phyloP scores from a whole-genome alignment of 2,113 vertebrate genomes.

The Dryoscopus gambensis region DNA sequence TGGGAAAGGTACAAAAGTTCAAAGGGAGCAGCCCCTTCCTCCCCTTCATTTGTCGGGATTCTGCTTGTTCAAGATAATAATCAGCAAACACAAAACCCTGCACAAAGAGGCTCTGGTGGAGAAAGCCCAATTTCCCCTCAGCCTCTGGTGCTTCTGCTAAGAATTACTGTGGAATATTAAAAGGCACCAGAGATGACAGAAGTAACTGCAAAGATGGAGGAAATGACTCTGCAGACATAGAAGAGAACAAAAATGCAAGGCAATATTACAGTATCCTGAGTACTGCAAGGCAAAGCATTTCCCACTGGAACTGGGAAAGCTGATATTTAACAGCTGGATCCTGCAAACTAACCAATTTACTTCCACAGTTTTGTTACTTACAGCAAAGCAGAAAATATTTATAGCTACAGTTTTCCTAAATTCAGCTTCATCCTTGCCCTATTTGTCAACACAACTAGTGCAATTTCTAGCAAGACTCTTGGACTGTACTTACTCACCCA shows the following conservation, averaged over 20 bases:
- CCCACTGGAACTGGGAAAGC: not conserved
- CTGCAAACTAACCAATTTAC: not conserved
- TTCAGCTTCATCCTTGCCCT: not conserved
- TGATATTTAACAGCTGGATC: slow-evolving; percentile 6
- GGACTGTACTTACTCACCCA: not conserved
- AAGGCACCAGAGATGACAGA: not conserved
- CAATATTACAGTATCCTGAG: not conserved
- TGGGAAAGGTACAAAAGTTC: not conserved
- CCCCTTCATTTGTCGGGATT: not conserved
- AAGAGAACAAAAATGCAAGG: not conserved
- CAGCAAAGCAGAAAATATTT: not conserved
- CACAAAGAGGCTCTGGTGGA: not conserved
- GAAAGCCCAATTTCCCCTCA: not conserved
- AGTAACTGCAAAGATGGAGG: not conserved
- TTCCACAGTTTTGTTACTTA: not conserved
- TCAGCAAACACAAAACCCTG: not conserved
- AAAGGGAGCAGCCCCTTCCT: not conserved
- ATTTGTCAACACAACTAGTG: not conserved
- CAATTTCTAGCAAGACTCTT: not conserved
- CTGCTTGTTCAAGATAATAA: not conserved
- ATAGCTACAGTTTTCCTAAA: not conserved
- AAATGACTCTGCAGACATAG: not conserved
- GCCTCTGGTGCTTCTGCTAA: not conserved
- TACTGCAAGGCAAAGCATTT: not conserved
- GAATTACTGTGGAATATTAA: not conserved